Conservation (phyloP, 1,140 invertebrate genomes). For the Lucilia sericata region DNA sequence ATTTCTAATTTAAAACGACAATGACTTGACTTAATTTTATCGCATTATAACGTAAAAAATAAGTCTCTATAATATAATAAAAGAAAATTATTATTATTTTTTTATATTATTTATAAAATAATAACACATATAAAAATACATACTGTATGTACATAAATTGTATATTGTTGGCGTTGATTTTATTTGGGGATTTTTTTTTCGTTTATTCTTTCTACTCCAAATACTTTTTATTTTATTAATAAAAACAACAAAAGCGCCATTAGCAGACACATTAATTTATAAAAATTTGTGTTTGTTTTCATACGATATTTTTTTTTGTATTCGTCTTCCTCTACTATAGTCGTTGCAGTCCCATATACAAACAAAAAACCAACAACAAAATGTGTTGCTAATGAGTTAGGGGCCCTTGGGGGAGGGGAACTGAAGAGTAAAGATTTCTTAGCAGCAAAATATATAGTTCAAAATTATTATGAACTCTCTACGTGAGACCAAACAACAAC, state of each 20-base stretch:
- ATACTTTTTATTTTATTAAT: slow-evolving; percentile 6
- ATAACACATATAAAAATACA: neutral
- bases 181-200: neutral
- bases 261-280: slow-evolving; percentile 43
- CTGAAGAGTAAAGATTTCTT: neutral
- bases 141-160: neutral
- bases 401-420: neutral
- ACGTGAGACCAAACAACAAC: slow-evolving; percentile 32
- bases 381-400: neutral
- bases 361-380: neutral
- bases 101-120: neutral
- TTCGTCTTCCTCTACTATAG: too few relatives aligned
- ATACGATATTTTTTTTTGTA: too few relatives aligned
- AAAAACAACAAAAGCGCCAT: slow-evolving; percentile 39
- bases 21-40: slow-evolving; percentile 29
- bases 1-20: neutral
- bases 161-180: neutral
- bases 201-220: neutral
- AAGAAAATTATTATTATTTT: neutral
- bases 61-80: slow-evolving; percentile 12
- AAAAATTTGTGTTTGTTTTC: slow-evolving; percentile 22
- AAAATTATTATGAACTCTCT: slow-evolving; percentile 37
- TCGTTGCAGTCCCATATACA: neutral
- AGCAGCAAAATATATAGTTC: slow-evolving; percentile 18
- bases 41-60: slow-evolving; percentile 31